phyloP scores from a whole-genome alignment of 2,888 invertebrate species.

The Dynastes maya region DNA sequence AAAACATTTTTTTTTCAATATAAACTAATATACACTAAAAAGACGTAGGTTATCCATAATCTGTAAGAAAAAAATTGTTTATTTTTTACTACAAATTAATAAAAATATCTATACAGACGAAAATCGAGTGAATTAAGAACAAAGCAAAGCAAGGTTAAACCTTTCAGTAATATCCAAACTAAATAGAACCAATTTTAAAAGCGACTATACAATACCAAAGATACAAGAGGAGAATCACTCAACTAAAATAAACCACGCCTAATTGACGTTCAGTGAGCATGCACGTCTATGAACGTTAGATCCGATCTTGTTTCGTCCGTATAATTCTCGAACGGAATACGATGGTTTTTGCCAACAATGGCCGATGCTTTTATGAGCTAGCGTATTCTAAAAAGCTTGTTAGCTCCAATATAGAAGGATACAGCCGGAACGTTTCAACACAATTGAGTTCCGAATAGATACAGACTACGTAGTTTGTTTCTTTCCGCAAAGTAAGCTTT shows the following conservation, averaged over 20 bases:
- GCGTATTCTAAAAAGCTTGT: constrained; percentile 24
- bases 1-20: no score
- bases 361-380: background rate
- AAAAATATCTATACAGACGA: no score
- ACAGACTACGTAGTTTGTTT: background rate
- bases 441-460: constrained; percentile 8
- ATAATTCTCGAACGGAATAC: background rate
- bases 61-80: no score
- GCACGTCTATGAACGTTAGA: background rate
- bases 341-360: constrained; percentile 9
- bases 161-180: no score
- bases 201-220: background rate
- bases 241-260: background rate
- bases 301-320: background rate
- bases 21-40: no score
- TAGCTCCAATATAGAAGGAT: constrained; percentile 16
- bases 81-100: no score
- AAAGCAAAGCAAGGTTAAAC: no score
- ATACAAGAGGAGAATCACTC: background rate
- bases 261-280: background rate
- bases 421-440: constrained; percentile 1
- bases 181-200: no score
- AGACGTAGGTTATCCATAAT: no score
- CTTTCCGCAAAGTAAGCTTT: background rate
- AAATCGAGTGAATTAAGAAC: no score